These are phyloP conservation scores for Chironex yamaguchii DNA, from an alignment of 30 jellyfish, hydroid and myxozoan genomes.

Conservation along the genomic window DNA sequence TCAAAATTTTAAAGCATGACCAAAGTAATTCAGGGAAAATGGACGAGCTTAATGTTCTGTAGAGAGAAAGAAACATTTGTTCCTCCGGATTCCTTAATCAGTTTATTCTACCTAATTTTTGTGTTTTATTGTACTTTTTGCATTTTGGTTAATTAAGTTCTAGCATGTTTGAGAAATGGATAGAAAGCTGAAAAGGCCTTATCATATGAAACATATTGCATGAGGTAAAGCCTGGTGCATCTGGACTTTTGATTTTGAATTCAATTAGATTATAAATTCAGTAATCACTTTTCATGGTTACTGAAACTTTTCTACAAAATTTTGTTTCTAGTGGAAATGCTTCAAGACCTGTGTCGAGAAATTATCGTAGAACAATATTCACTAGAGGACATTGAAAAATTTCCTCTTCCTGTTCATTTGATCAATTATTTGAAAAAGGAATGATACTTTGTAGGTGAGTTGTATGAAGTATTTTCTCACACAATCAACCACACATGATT, in stretches of 20 bases:
- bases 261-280: too few relatives aligned
- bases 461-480: not conserved
- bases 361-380: not conserved
- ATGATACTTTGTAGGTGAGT: not conserved
- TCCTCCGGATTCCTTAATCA: too few relatives aligned
- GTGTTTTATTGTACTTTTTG: too few relatives aligned
- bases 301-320: not conserved
- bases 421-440: slow-evolving; percentile 14
- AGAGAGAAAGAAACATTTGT: too few relatives aligned
- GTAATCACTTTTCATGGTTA: not conserved
- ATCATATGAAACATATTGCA: not conserved
- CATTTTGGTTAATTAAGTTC: too few relatives aligned
- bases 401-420: slow-evolving; percentile 53
- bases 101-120: too few relatives aligned
- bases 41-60: too few relatives aligned
- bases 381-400: slow-evolving; percentile 40
- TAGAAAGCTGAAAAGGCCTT: not conserved
- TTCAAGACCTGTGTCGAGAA: slow-evolving; percentile 62
- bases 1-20: too few relatives aligned
- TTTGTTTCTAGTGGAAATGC: slow-evolving; percentile 36
- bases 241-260: too few relatives aligned
- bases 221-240: slow-evolving; percentile 1
- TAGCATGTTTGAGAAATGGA: too few relatives aligned
- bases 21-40: too few relatives aligned
- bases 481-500: too few relatives aligned